Percentiles rank a stretch among this genome's conserved stretches.
These are phyloP conservation scores for Trissolcus basalis DNA, from an alignment of 1,140 invertebrate species.

Conservation along the genomic window DNA sequence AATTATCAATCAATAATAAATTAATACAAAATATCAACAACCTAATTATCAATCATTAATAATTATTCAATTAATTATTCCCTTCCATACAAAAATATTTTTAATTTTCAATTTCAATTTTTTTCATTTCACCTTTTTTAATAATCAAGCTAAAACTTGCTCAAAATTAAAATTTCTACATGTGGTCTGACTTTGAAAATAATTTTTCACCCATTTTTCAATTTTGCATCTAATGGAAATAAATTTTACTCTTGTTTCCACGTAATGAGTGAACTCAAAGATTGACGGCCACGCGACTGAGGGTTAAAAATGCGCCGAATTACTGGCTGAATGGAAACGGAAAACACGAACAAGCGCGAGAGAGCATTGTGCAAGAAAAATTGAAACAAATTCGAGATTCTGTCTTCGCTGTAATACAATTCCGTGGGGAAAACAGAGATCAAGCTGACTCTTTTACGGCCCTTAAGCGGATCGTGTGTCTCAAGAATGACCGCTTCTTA, in stretches of 20 bases:
- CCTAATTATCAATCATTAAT: too few relatives aligned
- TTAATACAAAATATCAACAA: too few relatives aligned
- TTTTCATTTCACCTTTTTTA: too few relatives aligned
- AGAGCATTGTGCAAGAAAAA: slow-evolving; percentile 38
- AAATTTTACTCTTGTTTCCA: not conserved
- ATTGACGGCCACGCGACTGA: slow-evolving; percentile 3
- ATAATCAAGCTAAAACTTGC: too few relatives aligned
- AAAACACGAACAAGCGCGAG: slow-evolving; percentile 11
- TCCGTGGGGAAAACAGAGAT: slow-evolving; percentile 38
- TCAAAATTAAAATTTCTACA: too few relatives aligned
- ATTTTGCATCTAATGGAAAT: not conserved
- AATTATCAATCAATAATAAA: too few relatives aligned
- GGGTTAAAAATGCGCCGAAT: slow-evolving; percentile 5
- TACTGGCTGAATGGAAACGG: not conserved
- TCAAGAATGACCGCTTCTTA: slow-evolving; percentile 36
- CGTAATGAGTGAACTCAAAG: slow-evolving; percentile 9
- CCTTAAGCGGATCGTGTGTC: slow-evolving; percentile 56
- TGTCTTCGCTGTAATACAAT: slow-evolving; percentile 57
- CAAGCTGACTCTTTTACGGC: slow-evolving; percentile 41
- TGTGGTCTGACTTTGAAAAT: too few relatives aligned
- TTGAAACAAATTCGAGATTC: slow-evolving; percentile 61
- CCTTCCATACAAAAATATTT: too few relatives aligned
- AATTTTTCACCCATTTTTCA: not conserved
- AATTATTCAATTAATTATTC: too few relatives aligned
- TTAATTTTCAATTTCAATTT: too few relatives aligned